phyloP scores from a whole-genome alignment of 2,888 invertebrate genomes.

The Sabatieria punctata region DNA sequence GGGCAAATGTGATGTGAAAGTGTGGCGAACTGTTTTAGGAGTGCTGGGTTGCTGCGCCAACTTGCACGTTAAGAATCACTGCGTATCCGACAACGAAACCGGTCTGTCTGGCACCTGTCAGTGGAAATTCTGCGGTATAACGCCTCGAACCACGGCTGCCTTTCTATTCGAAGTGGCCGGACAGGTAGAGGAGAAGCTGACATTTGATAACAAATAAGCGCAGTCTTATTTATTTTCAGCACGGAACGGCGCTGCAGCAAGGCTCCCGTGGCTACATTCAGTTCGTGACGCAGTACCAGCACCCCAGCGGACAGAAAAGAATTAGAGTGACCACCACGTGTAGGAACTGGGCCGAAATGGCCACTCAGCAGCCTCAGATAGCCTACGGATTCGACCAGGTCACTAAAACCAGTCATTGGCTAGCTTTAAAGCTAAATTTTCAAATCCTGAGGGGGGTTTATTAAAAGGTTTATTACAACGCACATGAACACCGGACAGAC shows the following conservation, averaged over 20 bases:
- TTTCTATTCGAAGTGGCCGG: constrained; percentile 93
- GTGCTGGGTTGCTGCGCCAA: constrained; percentile 93
- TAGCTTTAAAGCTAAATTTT: too few relatives aligned
- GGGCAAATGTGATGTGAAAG: too few relatives aligned
- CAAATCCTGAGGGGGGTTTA: too few relatives aligned
- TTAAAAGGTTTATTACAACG: too few relatives aligned
- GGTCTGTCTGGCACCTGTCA: constrained; percentile 93
- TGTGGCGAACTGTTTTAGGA: too few relatives aligned
- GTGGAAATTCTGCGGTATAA: constrained; percentile 92
- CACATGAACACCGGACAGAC: too few relatives aligned
- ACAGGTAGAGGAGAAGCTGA: constrained; percentile 18
- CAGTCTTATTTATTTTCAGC: constrained; percentile 42
- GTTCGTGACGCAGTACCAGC: constrained; percentile 95
- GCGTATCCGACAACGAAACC: constrained; percentile 88
- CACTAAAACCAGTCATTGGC: too few relatives aligned
- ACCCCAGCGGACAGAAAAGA: constrained; percentile 80
- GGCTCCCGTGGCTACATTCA: constrained; percentile 92
- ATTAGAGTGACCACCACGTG: constrained; percentile 91
- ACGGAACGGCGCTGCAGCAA: constrained; percentile 73
- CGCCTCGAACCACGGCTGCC: constrained; percentile 75
- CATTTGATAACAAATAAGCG: neutral
- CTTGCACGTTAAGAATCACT: constrained; percentile 69
- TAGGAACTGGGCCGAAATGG: constrained; percentile 91
- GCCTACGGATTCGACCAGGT: constrained; percentile 40
- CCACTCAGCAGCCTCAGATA: constrained; percentile 39